Evolutionary conservation across 2,797 vertebrate species (phyloP).

Genomic region (Rousettus madagascariensis): DNA sequence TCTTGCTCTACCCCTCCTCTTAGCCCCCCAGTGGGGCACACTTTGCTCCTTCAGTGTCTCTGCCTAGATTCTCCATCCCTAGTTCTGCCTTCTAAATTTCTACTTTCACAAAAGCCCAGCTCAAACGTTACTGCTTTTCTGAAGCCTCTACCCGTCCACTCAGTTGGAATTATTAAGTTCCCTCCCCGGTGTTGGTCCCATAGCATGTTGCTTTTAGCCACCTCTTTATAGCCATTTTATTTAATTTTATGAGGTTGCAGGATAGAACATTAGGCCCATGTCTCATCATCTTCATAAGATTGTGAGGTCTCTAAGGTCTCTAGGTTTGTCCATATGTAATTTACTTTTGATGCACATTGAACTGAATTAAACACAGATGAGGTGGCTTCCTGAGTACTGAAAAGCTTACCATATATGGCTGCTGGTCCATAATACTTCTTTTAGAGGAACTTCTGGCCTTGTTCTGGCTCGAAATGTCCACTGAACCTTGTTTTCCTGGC

Average conservation of each 20-base stretch:
- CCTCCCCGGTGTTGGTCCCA: rapidly evolving
- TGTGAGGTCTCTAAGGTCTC: neutral
- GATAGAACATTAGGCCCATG: neutral
- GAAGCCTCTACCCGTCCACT: neutral
- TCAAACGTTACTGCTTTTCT: neutral
- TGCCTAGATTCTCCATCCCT: neutral
- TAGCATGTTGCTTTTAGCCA: too few relatives aligned
- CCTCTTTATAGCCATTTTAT: neutral
- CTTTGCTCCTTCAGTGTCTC: neutral
- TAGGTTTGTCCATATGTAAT: neutral
- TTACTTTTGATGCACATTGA: neutral
- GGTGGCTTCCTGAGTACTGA: neutral
- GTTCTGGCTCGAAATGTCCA: neutral
- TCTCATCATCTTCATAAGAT: neutral
- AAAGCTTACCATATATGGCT: neutral
- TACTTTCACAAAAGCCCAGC: neutral
- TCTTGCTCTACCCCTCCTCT: neutral
- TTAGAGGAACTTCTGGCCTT: neutral
- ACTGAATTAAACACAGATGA: neutral
- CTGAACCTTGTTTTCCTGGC: neutral
- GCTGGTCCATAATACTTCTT: neutral
- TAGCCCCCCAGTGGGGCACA: neutral
- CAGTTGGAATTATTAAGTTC: neutral
- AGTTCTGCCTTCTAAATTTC: neutral
- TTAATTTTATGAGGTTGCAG: neutral